Base-by-base conservation (phyloP, 1,140 invertebrate species). In the Rhopalosiphum padi region DNA sequence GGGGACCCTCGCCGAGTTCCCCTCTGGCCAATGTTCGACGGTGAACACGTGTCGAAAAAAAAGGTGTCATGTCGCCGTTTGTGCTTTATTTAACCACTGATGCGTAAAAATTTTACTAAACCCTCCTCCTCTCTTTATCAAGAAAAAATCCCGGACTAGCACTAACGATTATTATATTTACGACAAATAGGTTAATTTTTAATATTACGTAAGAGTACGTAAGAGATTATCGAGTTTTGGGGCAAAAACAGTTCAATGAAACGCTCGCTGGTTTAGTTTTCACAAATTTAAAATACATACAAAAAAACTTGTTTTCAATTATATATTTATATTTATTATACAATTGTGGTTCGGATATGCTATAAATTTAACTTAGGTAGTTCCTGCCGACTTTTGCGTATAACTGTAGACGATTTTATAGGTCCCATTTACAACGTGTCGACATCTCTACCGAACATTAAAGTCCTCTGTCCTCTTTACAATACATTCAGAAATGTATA, bases 31-130 rank as follows among this genome's bases (percentile, higher is more conserved):
- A 53, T 35, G 23, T 25, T 25, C 51, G 22, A 41, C 51, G 88
- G 15, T 11, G 53, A 89, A 89, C 87, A 89, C 35, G 87, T 89
- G 87, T 89, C 87, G 35, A 89, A 55, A 30, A 43, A 25, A 46
- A 86, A 46, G 37, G 60, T 68, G 30, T 68, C 30, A 68, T 68
- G 60, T n/a, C 60, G 60, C 15, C n/a, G 15, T 77, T 77, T 6
- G 60, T 77, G 60, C 60, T 77, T n/a, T n/a, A n/a, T 77, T 77
- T 35, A 35, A n/a, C 60, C 60, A 77, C n/a, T 77, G 60, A 77
- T 77, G 60, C 30, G 30, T 77, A 77, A 9, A n/a, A 77, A 77
- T 77, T 1, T 6, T n/a, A 77, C n/a, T 18, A n/a, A 77, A 77
- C 15, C 30, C 60, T 22, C 5, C 60, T n/a, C 30, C 11, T 41